phyloP scores from a whole-genome alignment of 2,888 invertebrate genomes.

The Apamea epomidion region DNA sequence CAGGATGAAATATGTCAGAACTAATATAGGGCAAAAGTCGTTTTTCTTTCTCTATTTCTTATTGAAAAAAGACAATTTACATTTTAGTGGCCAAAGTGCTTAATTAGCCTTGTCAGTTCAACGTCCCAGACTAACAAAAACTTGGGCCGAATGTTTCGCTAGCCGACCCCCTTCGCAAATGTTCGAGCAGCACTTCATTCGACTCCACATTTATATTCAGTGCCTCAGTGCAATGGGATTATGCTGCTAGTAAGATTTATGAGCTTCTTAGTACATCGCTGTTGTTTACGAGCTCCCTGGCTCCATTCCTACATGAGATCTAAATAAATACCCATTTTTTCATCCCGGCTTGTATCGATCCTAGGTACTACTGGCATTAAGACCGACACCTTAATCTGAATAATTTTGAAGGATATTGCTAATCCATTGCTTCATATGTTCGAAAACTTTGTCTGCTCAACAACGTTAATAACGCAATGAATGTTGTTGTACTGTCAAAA shows the following conservation, averaged over 20 bases:
- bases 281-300: conserved; percentile 37
- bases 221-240: conserved; percentile 41
- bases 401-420: background rate
- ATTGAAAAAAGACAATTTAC: background rate
- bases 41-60: background rate
- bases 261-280: conserved; percentile 12
- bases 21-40: background rate
- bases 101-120: background rate
- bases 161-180: conserved; percentile 9
- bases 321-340: conserved; percentile 37
- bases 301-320: conserved; percentile 20
- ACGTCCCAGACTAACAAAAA: conserved; percentile 9
- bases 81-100: background rate
- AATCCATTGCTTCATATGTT: background rate
- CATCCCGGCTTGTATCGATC: conserved; percentile 11
- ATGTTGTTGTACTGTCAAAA: background rate
- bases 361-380: conserved; percentile 3
- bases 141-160: background rate
- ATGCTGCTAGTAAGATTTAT: conserved; percentile 43
- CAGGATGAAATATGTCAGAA: background rate
- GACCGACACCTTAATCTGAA: background rate
- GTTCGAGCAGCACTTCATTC: conserved; percentile 7
- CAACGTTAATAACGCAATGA: background rate
- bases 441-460: background rate
- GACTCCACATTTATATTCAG: conserved; percentile 43